Evolutionary conservation across 2,797 vertebrate genomes (phyloP).

Genomic region (Euphonia xanthogaster): DNA sequence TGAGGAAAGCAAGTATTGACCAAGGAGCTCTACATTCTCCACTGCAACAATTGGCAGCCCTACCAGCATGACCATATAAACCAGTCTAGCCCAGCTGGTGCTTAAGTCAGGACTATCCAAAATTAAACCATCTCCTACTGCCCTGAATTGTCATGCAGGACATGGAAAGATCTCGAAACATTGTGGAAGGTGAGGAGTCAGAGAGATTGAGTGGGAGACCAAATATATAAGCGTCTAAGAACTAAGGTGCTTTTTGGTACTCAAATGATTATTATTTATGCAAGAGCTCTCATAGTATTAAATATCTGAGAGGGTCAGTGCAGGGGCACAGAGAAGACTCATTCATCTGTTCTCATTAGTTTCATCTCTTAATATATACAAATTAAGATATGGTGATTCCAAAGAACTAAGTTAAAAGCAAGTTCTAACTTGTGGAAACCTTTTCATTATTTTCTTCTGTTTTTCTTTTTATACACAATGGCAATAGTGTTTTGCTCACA

Average conservation of each 20-base stretch:
- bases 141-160: background rate
- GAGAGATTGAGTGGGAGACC: background rate
- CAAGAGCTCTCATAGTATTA: background rate
- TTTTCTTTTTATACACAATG: background rate
- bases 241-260: background rate
- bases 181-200: background rate
- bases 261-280: background rate
- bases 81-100: background rate
- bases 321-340: background rate
- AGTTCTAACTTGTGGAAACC: background rate
- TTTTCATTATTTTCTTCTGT: background rate
- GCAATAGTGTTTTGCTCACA: background rate
- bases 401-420: background rate
- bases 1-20: background rate
- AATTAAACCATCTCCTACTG: background rate
- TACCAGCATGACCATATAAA: background rate
- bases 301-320: background rate
- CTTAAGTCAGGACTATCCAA: background rate
- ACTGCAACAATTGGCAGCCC: background rate
- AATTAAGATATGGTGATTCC: background rate
- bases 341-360: background rate
- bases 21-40: background rate
- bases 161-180: background rate
- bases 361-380: background rate
- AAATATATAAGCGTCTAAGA: background rate